phyloP scores from a whole-genome alignment of 2,888 invertebrate species.

The Chesias legatella region DNA sequence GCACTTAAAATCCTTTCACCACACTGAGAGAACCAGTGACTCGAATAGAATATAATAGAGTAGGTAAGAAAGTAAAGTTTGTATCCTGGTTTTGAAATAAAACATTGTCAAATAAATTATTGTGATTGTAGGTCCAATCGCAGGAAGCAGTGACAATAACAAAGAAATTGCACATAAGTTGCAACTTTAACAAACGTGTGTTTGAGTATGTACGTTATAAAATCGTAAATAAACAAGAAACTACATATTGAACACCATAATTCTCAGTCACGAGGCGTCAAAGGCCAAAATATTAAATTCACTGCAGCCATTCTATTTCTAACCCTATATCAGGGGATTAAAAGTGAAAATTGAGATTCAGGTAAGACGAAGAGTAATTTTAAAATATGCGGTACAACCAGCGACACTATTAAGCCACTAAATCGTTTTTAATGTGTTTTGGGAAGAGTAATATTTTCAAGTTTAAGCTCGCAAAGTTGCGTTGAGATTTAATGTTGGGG shows the following conservation, averaged over 20 bases:
- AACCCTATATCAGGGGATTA: slow-evolving; percentile 2
- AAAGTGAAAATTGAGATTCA: slow-evolving; percentile 4
- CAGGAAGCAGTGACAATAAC: too few species aligned
- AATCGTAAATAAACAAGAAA: neutral
- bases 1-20: too few species aligned
- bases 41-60: too few species aligned
- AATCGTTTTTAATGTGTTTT: slow-evolving; percentile 25
- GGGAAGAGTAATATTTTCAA: slow-evolving; percentile 13
- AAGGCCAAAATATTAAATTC: slow-evolving; percentile 8
- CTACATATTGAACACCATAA: slow-evolving; percentile 9
- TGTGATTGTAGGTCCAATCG: too few species aligned
- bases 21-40: too few species aligned
- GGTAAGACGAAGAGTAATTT: slow-evolving; percentile 12
- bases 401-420: slow-evolving; percentile 21
- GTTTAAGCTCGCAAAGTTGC: slow-evolving; percentile 4
- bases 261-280: slow-evolving; percentile 13
- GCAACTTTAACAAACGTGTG: too few species aligned
- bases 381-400: slow-evolving; percentile 15
- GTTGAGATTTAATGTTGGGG: neutral
- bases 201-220: too few species aligned
- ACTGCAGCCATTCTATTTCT: neutral
- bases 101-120: too few species aligned
- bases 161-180: too few species aligned
- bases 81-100: too few species aligned
- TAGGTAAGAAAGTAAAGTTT: too few species aligned